phyloP scores from a whole-genome alignment of 2,888 invertebrate genomes.

The Tromatobia lineatoria region DNA sequence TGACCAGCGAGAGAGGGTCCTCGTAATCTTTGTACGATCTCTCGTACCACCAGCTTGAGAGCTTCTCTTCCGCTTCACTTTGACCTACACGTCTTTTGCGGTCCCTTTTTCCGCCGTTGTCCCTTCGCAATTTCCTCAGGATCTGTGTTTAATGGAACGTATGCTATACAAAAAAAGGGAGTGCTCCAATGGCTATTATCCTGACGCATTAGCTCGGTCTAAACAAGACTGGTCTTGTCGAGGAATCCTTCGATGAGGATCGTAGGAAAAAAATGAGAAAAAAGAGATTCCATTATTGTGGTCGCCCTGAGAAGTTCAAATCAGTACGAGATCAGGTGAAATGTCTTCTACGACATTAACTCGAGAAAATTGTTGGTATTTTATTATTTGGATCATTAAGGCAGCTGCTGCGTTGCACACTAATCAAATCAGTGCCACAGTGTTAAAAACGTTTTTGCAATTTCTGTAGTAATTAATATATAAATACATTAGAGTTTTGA shows the following conservation, averaged over 20 bases:
- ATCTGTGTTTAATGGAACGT: slow-evolving; percentile 49
- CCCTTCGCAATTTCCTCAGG: slow-evolving; percentile 27
- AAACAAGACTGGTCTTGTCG: slow-evolving; percentile 10
- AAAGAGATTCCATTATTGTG: not conserved
- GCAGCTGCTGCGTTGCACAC: no score
- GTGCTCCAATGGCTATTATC: slow-evolving; percentile 3
- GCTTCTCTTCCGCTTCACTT: not conserved
- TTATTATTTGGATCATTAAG: no score
- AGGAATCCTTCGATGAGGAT: not conserved
- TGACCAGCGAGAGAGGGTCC: slow-evolving; percentile 13
- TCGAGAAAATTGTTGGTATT: no score
- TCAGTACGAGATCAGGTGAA: no score
- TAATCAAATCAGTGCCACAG: no score
- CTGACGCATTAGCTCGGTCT: slow-evolving; percentile 13
- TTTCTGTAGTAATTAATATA: no score
- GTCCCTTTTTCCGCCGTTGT: not conserved
- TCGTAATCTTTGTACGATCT: slow-evolving; percentile 47
- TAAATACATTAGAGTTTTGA: no score
- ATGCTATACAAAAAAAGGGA: slow-evolving; percentile 16
- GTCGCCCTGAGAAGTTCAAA: no score
- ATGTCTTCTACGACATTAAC: no score
- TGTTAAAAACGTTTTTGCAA: no score
- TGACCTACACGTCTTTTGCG: not conserved
- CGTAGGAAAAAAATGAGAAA: not conserved
- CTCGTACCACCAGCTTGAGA: slow-evolving; percentile 9